Evolutionary conservation across 2,797 vertebrate genomes (phyloP).

Genomic region (Bradypus variegatus): DNA sequence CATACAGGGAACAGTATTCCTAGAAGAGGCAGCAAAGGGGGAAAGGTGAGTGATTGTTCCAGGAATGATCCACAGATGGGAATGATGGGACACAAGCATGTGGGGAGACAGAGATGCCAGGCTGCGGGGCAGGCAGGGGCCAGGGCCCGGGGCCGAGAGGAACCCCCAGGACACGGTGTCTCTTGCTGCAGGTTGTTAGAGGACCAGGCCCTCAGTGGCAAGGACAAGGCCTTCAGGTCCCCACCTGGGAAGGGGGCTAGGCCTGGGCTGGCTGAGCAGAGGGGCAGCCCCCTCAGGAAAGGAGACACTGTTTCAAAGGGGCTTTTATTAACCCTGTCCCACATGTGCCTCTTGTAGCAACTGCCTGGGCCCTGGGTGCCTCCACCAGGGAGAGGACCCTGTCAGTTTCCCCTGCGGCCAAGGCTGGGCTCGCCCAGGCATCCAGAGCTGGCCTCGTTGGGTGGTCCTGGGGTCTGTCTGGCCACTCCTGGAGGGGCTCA

Average conservation of each 20-base stretch:
- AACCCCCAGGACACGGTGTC: neutral
- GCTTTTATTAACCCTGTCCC: constrained; percentile 50
- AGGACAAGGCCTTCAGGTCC: neutral
- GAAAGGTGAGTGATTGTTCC: neutral
- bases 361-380: neutral
- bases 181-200: neutral
- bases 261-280: neutral
- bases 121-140: neutral
- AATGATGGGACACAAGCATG: neutral
- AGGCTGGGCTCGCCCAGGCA: neutral
- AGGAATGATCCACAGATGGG: neutral
- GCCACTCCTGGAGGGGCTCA: neutral
- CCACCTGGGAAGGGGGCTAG: neutral
- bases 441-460: neutral
- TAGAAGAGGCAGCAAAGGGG: neutral
- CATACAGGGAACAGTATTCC: neutral
- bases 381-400: neutral
- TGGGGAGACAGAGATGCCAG: neutral
- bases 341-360: neutral
- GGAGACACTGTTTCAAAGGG: neutral
- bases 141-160: neutral
- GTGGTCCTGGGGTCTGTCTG: accelerated
- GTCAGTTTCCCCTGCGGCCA: neutral
- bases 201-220: neutral
- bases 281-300: neutral